These are phyloP conservation scores for Xestia xanthographa DNA, from an alignment of 2,888 invertebrate genomes.

Conservation along the genomic window DNA sequence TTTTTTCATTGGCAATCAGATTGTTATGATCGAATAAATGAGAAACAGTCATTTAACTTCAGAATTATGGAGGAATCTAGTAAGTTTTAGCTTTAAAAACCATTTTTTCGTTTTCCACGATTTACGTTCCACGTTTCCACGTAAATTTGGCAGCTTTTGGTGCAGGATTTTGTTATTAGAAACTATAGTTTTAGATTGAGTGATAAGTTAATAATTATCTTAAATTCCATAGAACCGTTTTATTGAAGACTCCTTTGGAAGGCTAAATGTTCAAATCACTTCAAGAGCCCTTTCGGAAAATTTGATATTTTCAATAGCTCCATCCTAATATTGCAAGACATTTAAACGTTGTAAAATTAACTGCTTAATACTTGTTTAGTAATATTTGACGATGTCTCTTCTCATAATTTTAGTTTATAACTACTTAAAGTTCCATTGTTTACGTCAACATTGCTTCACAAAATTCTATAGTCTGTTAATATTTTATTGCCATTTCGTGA, in stretches of 20 bases:
- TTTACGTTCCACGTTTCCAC: too few relatives aligned
- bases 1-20: background rate
- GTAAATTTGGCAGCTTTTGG: background rate
- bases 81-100: too few relatives aligned
- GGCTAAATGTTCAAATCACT: background rate
- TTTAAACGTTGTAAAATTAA: conserved; percentile 5
- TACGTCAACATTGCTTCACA: conserved; percentile 28
- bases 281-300: background rate
- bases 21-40: background rate
- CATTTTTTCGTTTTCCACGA: too few relatives aligned
- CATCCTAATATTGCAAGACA: background rate
- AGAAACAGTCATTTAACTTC: background rate
- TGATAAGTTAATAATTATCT: background rate
- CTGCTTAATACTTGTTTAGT: background rate
- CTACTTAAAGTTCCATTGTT: conserved; percentile 28
- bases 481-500: conserved; percentile 28
- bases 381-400: conserved; percentile 29
- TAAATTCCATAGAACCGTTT: background rate
- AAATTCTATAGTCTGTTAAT: conserved; percentile 20
- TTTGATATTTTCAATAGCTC: background rate
- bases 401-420: conserved; percentile 11
- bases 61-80: background rate
- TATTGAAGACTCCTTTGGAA: background rate
- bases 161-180: background rate
- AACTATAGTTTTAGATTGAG: background rate